Base-by-base conservation (phyloP, 2,888 invertebrate species). In the Lepidocyrtinus sp. region DNA sequence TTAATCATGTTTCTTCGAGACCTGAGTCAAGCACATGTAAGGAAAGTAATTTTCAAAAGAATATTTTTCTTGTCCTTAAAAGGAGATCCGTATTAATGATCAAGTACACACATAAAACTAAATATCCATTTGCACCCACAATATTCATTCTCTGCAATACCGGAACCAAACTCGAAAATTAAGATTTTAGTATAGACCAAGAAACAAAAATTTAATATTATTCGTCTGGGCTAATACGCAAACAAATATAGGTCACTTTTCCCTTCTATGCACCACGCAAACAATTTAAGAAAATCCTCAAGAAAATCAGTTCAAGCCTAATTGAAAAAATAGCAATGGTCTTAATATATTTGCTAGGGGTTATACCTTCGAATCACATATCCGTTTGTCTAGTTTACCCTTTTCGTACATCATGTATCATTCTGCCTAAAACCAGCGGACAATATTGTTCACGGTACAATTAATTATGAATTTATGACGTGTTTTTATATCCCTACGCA, bases 11-110 rank as follows among this genome's bases (percentile, higher is more conserved):
- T 17, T 24, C 7, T 63, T n/a, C 24, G 27, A 27, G 61, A 68
- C 73, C 67, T 73, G 67, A 61, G 78, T 68, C 72, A 64, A 68
- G 22, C 26, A 50, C 77, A 77, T 62, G 78, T 76, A 21, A 55
- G 55, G n/a, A n/a, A 69, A 70, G 75, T 55, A 76, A 76, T 26
- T 22, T 36, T 71, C 70, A 77, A 77, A 46, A 71, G 65, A 67
- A 61, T 27, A n/a, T 59, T 21, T 59, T 59, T 55, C 17, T 55
- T n/a, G 9, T 59, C 59, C 59, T 2, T 59, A 59, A 15, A 70
- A 45, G 63, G 55, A 62, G 46, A 36, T 62, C 27, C 61, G 46
- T 50, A 63, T 26, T n/a, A 45, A 50, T 64, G 50, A 64, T 73
- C n/a, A n/a, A n/a, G n/a, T n/a, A n/a, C n/a, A n/a, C n/a, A n/a